Evolutionary conservation across 2,113 vertebrate species (phyloP), one percentile per base, ranked within the genome.

Genomic region (Taurulus bubalis): DNA sequence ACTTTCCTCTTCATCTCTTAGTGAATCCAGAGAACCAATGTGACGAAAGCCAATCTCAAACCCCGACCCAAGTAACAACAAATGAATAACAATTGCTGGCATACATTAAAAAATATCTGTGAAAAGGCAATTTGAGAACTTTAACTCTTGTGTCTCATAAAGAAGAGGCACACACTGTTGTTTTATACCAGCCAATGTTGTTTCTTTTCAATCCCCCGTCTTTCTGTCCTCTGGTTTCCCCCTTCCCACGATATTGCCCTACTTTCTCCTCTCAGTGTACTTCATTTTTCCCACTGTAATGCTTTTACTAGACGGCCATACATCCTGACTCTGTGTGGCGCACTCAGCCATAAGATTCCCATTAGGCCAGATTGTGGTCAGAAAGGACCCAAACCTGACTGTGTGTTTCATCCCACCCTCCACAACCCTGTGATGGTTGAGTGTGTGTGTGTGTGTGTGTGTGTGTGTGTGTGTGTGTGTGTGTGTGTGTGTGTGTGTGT

Each of bases 281-380:
- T 86, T 88, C 58, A 90, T 92, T 93, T 93, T 87, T 83, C 78
- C 58, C n/a, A 77, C 81, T 90, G 84, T 80, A 91, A 83, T 53
- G 26, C 80, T 87, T 87, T 91, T 75, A 71, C 74, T 83, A 20
- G 75, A 62, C 83, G 79, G 66, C 79, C 72, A 71, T 86, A 82
- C 77, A 90, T 92, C 83, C 82, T 74, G 69, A 71, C 75, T 75
- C 68, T 51, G 63, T 76, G 83, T 78, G 79, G 77, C 32, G 80
- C 89, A 82, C 73, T 91, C 83, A 91, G 80, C 90, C 90, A 82
- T 89, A 75, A 82, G 70, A 95, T 92, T 92, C 88, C 92, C 87
- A 94, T 94, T 92, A 94, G 85, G 56, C 71, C 62, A 80, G 79
- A 80, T 63, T 75, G 83, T 80, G 86, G 85, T 84, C 85, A 79